Evolutionary conservation across 1,140 invertebrate genomes (phyloP), one percentile per base, ranked within the genome.

Genomic region (Brachionus angularis): DNA sequence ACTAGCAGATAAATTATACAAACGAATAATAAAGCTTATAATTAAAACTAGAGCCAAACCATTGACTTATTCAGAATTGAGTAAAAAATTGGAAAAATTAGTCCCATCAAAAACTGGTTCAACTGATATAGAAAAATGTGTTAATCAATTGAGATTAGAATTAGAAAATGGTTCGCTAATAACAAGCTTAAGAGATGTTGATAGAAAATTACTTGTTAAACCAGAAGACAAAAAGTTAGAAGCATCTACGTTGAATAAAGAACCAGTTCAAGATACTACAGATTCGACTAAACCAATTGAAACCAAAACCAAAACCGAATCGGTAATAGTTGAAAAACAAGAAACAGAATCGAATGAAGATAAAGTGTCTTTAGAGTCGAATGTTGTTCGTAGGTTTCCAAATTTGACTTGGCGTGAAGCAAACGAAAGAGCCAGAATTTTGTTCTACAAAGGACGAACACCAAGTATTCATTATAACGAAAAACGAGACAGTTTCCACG

Each of bases 391-490:
- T 3, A 16, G 16, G 16, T 47, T 18, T 34, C 42, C 62, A 0
- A 67, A 46, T 34, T 55, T 71, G 31, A 71, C 34, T 31, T 71
- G 70, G 70, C 27, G 70, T 42, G 70, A 71, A 25, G 70, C 70
- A 0, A 71, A 71, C 25, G 70, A 71, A 44, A 27, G 70, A n/a
- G 70, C 70, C n/a, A 42, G 70, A 44, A 71, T 71, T 7, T 16
- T 71, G n/a, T 71, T 71, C 23, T 71, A 71, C 12, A 53, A 50
- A n/a, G 70, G 70, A 12, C 49, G 34, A 27, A 23, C 23, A 25
- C 70, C 70, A 34, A 31, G 50, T 1, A 58, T 71, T 27, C 70
- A 58, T n/a, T 71, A 71, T 14, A 53, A 71, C 33, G 70, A 71
- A 31, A 42, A 53, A 25, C 21, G 29, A 25, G 50, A 53, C 31